Evolutionary conservation across 2,888 invertebrate species (phyloP).

Genomic region (Lottia scabra): DNA sequence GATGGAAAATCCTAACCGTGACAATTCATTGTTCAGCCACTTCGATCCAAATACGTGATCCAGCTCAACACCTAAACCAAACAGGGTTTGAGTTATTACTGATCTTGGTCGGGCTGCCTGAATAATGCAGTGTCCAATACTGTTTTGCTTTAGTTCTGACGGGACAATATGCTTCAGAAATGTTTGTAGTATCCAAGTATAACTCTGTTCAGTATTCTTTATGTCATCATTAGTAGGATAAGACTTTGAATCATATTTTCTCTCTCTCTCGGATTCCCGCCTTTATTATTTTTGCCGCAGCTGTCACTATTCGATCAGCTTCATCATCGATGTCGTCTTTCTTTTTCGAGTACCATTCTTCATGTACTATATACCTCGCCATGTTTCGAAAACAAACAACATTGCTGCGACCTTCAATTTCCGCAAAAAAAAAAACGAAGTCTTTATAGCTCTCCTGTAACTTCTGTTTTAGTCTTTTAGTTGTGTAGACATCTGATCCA

Average conservation of each 20-base stretch:
- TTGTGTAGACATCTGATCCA: background rate
- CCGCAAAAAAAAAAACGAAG: background rate
- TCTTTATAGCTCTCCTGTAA: background rate
- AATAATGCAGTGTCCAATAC: background rate
- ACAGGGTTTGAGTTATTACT: background rate
- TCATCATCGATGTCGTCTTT: background rate
- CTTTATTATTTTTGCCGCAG: background rate
- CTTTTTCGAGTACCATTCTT: background rate
- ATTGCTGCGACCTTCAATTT: background rate
- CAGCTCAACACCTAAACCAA: conserved; percentile 2
- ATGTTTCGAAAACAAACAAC: conserved; percentile 7
- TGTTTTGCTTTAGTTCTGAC: background rate
- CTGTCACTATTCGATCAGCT: background rate
- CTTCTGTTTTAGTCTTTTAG: background rate
- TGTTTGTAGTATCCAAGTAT: background rate
- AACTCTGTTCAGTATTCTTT: background rate
- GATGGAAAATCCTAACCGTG: background rate
- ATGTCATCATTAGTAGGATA: background rate
- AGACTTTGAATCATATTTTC: background rate
- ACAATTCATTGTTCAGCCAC: conserved; percentile 2
- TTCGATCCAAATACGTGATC: conserved; percentile 1
- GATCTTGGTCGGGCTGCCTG: background rate
- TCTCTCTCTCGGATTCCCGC: conserved; percentile 3
- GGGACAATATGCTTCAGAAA: background rate
- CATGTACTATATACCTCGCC: background rate